These are phyloP conservation scores for Pelobates fuscus DNA, from an alignment of 2,113 vertebrate species.

Conservation along the genomic window DNA sequence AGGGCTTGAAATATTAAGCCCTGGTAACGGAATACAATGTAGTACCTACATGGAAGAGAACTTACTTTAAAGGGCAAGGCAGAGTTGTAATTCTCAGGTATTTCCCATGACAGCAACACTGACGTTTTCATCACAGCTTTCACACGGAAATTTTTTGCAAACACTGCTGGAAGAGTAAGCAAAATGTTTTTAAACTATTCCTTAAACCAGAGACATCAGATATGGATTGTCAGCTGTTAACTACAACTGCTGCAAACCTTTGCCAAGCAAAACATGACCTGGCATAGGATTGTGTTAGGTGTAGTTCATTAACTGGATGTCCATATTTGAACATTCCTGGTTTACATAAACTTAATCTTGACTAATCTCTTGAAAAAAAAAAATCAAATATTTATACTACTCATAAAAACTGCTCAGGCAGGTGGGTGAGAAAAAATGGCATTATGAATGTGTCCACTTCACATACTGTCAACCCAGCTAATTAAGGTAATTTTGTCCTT, in stretches of 20 bases:
- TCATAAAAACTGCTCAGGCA: neutral
- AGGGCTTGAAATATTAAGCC: too few species aligned
- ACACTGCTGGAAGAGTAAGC: conserved; percentile 99
- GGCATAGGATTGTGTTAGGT: too few species aligned
- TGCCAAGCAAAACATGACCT: too few species aligned
- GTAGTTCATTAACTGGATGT: too few species aligned
- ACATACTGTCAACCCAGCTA: conserved; percentile 49
- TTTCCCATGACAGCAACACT: conserved; percentile 95
- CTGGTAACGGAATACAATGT: too few species aligned
- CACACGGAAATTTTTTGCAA: conserved; percentile 99
- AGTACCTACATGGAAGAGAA: conserved; percentile 39
- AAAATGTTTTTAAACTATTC: conserved; percentile 87
- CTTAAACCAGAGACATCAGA: conserved; percentile 42
- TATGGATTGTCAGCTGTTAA: too few species aligned
- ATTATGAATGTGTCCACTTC: conserved; percentile 16
- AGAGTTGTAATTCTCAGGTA: conserved; percentile 97
- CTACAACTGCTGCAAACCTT: too few species aligned
- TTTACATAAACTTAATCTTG: too few species aligned
- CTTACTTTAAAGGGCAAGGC: conserved; percentile 98
- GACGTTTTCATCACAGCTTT: conserved; percentile 98
- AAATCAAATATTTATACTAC: neutral
- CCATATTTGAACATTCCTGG: too few species aligned
- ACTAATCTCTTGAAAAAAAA: too few species aligned
- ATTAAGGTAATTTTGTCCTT: conserved; percentile 60
- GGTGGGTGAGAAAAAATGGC: neutral